These are phyloP conservation scores for Kradibia gibbosae DNA, from an alignment of 1,140 invertebrate genomes.

Conservation along the genomic window DNA sequence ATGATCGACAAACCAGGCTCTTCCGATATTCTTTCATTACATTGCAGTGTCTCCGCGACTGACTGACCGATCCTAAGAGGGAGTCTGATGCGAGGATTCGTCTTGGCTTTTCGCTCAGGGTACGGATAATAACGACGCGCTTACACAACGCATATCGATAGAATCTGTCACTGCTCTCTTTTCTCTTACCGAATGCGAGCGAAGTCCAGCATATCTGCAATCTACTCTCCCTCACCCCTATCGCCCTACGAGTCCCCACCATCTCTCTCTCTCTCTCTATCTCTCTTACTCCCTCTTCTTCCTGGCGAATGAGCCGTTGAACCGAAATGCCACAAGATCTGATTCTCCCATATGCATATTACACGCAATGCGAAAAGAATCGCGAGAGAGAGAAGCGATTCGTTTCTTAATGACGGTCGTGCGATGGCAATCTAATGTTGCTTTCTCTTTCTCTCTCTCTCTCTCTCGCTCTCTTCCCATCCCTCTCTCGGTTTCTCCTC, in stretches of 20 bases:
- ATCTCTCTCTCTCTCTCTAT: background rate
- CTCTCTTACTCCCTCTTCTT: background rate
- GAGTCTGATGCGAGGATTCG: background rate
- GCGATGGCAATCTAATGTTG: conserved; percentile 42
- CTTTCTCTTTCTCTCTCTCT: background rate
- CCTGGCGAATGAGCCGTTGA: conserved; percentile 13
- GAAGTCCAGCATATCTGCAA: background rate
- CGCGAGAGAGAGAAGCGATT: conserved; percentile 8
- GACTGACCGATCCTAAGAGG: background rate
- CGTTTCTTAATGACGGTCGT: conserved; percentile 39
- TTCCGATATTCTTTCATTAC: conserved; percentile 10
- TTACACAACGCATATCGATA: conserved; percentile 26
- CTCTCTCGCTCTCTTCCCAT: background rate
- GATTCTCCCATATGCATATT: background rate
- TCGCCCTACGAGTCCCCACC: too few species aligned
- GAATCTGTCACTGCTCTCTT: conserved; percentile 23
- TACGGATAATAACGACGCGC: conserved; percentile 11
- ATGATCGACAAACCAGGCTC: conserved; percentile 35
- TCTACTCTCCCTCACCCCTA: too few species aligned
- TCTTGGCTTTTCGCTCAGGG: background rate
- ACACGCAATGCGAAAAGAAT: background rate
- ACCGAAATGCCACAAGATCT: conserved; percentile 19
- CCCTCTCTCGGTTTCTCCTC: background rate
- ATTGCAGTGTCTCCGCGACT: background rate
- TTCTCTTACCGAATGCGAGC: conserved; percentile 20